Conservation (phyloP, 2,888 invertebrate genomes). For the Acholoe squamosa region DNA sequence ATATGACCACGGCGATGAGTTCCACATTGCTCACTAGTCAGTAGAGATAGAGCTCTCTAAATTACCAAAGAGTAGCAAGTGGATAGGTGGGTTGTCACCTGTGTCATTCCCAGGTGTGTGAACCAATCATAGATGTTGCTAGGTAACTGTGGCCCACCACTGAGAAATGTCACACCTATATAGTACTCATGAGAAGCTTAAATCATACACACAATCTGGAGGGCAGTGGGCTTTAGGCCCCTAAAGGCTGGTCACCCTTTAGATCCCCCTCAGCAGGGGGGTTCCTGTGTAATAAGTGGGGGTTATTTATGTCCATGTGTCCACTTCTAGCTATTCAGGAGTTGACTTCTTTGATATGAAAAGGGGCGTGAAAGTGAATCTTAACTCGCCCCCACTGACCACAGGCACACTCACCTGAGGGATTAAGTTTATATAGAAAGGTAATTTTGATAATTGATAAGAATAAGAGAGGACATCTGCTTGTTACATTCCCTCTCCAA, state of each 20-base stretch:
- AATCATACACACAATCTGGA: too few relatives aligned
- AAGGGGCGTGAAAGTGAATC: neutral
- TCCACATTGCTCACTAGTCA: too few relatives aligned
- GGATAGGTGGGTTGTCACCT: neutral
- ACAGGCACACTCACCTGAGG: too few relatives aligned
- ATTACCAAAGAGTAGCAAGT: neutral
- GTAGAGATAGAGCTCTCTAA: neutral
- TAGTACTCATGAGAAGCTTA: too few relatives aligned
- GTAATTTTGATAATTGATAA: too few relatives aligned
- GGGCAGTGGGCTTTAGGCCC: too few relatives aligned
- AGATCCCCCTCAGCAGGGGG: too few relatives aligned
- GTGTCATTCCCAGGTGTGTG: neutral
- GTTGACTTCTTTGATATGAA: neutral
- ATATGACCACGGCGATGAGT: too few relatives aligned
- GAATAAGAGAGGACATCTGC: too few relatives aligned
- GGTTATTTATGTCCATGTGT: neutral
- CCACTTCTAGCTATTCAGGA: neutral
- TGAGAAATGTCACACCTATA: slow-evolving; percentile 32
- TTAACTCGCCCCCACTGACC: too few relatives aligned
- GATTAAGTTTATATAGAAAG: too few relatives aligned
- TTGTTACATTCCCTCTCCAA: neutral
- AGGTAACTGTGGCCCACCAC: neutral
- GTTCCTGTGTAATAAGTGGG: neutral
- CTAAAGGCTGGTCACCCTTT: too few relatives aligned
- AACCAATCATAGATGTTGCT: slow-evolving; percentile 35